Base-by-base conservation (phyloP, 2,113 vertebrate genomes). In the Fulica atra region DNA sequence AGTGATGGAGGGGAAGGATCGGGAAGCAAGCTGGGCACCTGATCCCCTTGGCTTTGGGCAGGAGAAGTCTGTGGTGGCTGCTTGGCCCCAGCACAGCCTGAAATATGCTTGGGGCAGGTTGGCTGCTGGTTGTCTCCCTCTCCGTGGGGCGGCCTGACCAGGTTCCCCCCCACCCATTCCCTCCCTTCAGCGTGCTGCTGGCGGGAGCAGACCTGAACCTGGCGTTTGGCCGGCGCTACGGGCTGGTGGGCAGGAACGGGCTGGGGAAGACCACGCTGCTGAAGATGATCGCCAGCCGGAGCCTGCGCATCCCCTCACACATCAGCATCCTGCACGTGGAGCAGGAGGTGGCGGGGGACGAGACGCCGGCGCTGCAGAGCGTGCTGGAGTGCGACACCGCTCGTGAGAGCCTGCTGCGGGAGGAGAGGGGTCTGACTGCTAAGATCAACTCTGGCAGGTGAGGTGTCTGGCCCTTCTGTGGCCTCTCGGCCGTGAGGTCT, bases 261-360 rank as follows among this genome's bases (percentile, higher is more conserved):
- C 95, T 99, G 66, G 99, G 99, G 8, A 99, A 99, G 97, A 99
- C 99, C 1, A 99, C 99, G 0, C 96, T 99, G 96, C 88, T 99
- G 93, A 99, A 99, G 98, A 99, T 99, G 99, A 95, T 99, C 11
- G 99, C 99, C 29, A 99, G 98, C 38, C 98, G 98, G 50, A 99
- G 96, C 88, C 98, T 99, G 38, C 99, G 98, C 7, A 99, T 99
- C 50, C 99, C 99, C 4, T 97, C 98, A 0, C 99, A 99, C 97
- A 99, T 99, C 97, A 98, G 99, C 97, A 99, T 99, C 94, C 98
- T 99, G 48, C 99, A 99, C 1, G 99, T 99, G 96, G 99, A 99
- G 93, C 99, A 99, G 98, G 99, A 99, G 88, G 99, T 99, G 89
- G 99, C 98, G 0, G 99, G 99, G 5, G 99, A 99, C 2, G 98